phyloP scores from a whole-genome alignment of 2,113 vertebrate genomes.

The Actenoides lindsayi region DNA sequence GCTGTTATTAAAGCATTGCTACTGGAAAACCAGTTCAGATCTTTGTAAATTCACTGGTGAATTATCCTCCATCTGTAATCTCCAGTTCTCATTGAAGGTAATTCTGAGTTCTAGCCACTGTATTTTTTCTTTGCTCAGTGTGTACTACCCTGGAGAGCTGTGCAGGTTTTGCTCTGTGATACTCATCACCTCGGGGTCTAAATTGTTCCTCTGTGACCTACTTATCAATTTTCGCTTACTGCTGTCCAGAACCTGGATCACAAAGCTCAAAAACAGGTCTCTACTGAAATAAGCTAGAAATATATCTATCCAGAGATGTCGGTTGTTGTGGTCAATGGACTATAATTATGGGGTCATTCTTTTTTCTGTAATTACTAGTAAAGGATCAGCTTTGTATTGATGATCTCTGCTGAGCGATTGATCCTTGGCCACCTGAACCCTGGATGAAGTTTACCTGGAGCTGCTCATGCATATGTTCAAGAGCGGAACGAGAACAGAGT shows the following conservation, averaged over 20 bases:
- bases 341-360: not conserved
- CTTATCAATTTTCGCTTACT: not conserved
- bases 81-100: not conserved
- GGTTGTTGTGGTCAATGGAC: not conserved
- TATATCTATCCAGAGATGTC: accelerated
- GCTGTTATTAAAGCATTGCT: not conserved
- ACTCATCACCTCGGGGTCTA: not conserved
- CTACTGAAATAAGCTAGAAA: not conserved
- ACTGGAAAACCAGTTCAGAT: accelerated
- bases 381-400: not conserved
- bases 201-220: not conserved
- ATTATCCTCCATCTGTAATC: not conserved
- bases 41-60: not conserved
- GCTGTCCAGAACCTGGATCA: not conserved
- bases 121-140: not conserved
- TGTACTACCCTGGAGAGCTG: not conserved
- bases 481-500: not conserved
- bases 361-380: not conserved
- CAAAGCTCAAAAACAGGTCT: not conserved
- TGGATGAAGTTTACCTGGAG: not conserved
- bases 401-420: accelerated
- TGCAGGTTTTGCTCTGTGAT: not conserved
- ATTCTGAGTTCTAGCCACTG: not conserved
- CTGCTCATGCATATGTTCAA: not conserved
- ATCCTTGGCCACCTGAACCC: not conserved